These are phyloP conservation scores for Podarcis lilfordi DNA, from an alignment of 2,797 vertebrate genomes.

Conservation along the genomic window DNA sequence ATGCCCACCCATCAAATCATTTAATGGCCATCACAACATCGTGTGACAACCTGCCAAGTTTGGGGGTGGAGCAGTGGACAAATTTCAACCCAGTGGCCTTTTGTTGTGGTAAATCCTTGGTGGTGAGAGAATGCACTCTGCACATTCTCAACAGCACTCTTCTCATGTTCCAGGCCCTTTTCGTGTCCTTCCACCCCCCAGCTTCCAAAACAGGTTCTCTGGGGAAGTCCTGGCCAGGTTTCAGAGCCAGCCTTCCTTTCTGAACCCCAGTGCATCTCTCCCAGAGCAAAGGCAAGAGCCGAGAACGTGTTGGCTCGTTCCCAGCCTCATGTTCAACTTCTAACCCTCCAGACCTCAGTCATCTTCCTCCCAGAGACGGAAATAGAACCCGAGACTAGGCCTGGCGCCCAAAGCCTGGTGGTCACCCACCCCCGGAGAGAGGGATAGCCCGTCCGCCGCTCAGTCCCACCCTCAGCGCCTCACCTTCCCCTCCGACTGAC, in stretches of 20 bases:
- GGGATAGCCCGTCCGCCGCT: neutral
- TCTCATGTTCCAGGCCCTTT: neutral
- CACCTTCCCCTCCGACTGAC: conserved; percentile 4
- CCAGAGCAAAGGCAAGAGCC: too few relatives aligned
- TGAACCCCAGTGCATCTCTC: neutral
- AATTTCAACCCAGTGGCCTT: too few relatives aligned
- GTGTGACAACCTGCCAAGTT: too few relatives aligned
- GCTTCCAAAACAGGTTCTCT: neutral
- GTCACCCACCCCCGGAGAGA: neutral
- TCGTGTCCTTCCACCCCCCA: neutral
- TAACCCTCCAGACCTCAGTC: neutral
- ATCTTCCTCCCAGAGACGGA: neutral
- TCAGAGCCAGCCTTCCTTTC: neutral
- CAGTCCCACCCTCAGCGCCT: neutral
- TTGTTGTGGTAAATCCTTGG: too few relatives aligned
- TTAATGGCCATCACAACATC: neutral
- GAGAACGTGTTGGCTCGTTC: neutral
- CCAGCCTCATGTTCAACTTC: neutral
- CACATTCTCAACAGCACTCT: neutral
- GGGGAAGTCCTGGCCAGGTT: neutral
- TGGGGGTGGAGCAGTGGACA: neutral
- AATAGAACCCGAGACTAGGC: neutral
- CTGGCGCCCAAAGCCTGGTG: neutral
- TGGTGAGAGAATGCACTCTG: neutral
- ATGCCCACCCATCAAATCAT: too few relatives aligned